phyloP scores from a whole-genome alignment of 2,888 invertebrate genomes.

The Agonopterix heracliana region DNA sequence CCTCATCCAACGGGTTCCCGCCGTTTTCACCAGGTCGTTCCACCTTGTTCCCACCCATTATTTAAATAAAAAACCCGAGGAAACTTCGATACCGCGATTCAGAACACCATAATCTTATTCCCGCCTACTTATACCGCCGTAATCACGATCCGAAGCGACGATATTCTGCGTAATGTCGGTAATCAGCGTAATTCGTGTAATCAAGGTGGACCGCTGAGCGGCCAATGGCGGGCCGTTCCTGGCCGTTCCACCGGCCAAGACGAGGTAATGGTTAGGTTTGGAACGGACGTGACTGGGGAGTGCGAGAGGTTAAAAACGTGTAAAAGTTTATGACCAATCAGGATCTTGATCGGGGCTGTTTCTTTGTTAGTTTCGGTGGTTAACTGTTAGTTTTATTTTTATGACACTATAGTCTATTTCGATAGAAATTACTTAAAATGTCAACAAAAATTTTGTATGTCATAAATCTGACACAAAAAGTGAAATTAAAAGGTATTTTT shows the following conservation, averaged over 20 bases:
- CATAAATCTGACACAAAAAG: too few relatives aligned
- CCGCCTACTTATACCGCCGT: constrained; percentile 2
- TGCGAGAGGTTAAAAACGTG: not conserved
- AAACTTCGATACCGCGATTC: too few relatives aligned
- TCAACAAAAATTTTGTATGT: too few relatives aligned
- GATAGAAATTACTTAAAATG: too few relatives aligned
- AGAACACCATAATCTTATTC: not conserved
- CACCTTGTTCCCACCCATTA: too few relatives aligned
- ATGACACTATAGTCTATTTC: too few relatives aligned
- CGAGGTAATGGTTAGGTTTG: constrained; percentile 24
- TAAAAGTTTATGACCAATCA: not conserved
- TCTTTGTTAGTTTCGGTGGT: not conserved
- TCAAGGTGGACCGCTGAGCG: constrained; percentile 13
- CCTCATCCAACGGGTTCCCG: too few relatives aligned
- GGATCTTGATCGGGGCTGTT: not conserved
- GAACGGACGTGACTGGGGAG: constrained; percentile 13
- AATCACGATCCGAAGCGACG: constrained; percentile 19
- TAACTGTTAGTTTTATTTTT: too few relatives aligned
- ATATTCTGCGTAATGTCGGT: constrained; percentile 24
- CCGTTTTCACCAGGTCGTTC: too few relatives aligned
- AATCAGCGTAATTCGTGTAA: constrained; percentile 27
- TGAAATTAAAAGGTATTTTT: too few relatives aligned
- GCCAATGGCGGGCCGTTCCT: constrained; percentile 6
- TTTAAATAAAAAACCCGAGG: too few relatives aligned
- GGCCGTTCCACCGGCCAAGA: constrained; percentile 17